Percentiles rank a stretch among this genome's conserved stretches.
phyloP scores from a whole-genome alignment of 2,113 vertebrate species.

The Diglossa brunneiventris region DNA sequence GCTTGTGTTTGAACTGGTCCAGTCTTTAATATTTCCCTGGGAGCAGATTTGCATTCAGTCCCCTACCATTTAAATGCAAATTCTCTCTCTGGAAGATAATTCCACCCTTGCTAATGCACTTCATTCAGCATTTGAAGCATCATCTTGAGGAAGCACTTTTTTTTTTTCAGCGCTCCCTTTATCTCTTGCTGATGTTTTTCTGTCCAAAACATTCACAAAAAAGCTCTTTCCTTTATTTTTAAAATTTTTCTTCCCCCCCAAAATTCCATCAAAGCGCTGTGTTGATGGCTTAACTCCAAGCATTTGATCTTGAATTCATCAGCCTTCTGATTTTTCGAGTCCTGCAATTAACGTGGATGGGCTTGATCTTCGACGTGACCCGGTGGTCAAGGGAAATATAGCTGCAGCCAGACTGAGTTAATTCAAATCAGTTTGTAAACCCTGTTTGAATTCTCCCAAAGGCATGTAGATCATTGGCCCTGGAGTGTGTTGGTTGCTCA shows the following conservation, averaged over 20 bases:
- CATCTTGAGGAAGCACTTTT: neutral
- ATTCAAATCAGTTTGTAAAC: constrained; percentile 1
- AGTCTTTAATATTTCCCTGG: neutral
- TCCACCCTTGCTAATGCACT: neutral
- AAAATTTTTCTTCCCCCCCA: neutral
- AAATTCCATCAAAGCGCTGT: neutral
- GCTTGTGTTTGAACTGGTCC: neutral
- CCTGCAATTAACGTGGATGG: neutral
- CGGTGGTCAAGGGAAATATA: neutral
- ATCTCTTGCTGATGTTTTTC: neutral
- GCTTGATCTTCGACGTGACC: neutral
- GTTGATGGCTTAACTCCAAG: neutral
- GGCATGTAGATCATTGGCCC: neutral
- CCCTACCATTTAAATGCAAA: constrained; percentile 20
- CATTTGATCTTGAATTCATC: constrained; percentile 36
- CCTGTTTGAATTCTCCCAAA: neutral
- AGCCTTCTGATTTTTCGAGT: neutral
- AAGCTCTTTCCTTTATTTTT: neutral
- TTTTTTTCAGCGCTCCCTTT: neutral
- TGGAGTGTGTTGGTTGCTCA: neutral
- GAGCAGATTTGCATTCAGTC: neutral
- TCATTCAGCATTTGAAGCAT: neutral
- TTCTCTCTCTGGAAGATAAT: neutral
- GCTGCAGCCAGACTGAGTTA: neutral
- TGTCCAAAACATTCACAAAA: neutral